These are phyloP conservation scores for Acanthornis magna DNA, from an alignment of 2,797 vertebrate species.

Conservation along the genomic window DNA sequence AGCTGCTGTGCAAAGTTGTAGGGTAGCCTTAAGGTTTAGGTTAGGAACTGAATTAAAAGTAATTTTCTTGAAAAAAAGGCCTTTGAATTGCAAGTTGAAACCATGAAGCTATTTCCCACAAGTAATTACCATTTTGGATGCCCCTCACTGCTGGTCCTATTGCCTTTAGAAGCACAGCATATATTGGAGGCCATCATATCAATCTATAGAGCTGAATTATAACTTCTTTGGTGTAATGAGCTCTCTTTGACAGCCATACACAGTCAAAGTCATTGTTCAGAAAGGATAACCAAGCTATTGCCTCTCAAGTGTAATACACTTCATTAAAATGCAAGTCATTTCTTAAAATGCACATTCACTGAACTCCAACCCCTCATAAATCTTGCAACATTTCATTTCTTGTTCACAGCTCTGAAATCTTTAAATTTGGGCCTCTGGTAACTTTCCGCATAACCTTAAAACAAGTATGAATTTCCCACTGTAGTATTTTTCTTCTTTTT, in stretches of 20 bases:
- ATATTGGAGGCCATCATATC: constrained; percentile 24
- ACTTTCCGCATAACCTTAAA: neutral
- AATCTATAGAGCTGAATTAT: constrained; percentile 13
- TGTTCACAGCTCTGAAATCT: neutral
- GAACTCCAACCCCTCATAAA: constrained; percentile 45
- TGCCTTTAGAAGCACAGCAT: neutral
- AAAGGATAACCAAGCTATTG: constrained; percentile 47
- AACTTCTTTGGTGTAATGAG: constrained; percentile 28
- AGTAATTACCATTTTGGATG: neutral
- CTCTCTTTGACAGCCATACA: neutral
- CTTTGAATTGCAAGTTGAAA: constrained; percentile 31
- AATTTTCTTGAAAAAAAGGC: neutral
- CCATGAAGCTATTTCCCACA: constrained; percentile 1
- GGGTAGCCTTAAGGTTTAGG: neutral
- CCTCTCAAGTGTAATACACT: constrained; percentile 29
- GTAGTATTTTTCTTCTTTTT: neutral
- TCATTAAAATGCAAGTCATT: constrained; percentile 59
- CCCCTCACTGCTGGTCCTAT: neutral
- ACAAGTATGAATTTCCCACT: neutral
- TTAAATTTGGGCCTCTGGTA: neutral
- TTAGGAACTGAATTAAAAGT: constrained; percentile 1
- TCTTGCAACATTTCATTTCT: constrained; percentile 30
- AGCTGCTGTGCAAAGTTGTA: neutral
- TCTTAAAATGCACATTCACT: neutral
- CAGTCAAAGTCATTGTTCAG: constrained; percentile 33